Evolutionary conservation across 2,113 vertebrate species (phyloP).

Genomic region (Psammodynastes pulverulentus): DNA sequence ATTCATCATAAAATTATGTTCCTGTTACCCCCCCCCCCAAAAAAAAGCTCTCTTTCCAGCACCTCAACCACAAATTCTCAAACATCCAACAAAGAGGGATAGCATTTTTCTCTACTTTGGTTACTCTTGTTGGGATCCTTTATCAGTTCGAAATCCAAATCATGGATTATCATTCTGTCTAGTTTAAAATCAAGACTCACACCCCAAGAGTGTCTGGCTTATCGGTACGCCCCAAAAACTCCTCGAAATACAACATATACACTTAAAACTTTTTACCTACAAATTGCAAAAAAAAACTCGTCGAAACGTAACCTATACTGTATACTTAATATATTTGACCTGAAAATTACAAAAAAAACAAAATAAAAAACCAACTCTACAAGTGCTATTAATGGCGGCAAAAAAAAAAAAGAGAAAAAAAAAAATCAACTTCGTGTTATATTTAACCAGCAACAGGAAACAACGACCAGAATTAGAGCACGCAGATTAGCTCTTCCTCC

Average conservation of each 20-base stretch:
- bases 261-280: neutral
- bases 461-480: neutral
- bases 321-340: neutral
- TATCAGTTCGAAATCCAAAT: neutral
- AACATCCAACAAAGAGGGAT: neutral
- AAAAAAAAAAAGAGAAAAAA: too few relatives aligned
- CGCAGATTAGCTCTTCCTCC: neutral
- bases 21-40: neutral
- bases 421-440: neutral
- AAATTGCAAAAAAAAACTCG: neutral
- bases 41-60: neutral
- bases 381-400: neutral
- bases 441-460: neutral
- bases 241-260: neutral
- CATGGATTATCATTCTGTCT: neutral
- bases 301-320: neutral
- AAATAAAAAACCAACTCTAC: neutral
- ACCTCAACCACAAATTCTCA: neutral
- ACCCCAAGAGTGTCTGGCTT: neutral
- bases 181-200: neutral
- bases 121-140: neutral
- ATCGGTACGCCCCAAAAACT: neutral
- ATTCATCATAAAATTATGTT: neutral
- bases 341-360: neutral
- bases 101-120: neutral